Conservation (phyloP, 2,113 vertebrate genomes). For the Hydropotes inermis region DNA sequence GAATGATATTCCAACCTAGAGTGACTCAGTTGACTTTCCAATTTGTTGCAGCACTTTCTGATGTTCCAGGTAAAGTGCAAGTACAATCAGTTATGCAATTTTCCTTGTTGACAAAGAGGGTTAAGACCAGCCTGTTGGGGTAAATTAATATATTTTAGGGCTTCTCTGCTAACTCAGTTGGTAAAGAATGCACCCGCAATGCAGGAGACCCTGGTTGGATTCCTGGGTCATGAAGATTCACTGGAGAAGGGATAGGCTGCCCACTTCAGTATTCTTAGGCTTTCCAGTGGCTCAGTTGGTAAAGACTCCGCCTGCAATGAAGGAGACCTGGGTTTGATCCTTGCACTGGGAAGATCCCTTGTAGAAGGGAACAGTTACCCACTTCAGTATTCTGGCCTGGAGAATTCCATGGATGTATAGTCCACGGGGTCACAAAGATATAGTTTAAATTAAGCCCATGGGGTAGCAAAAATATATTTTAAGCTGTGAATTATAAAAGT, state of each 20-base stretch:
- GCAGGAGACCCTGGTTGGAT: rapidly evolving
- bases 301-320: not conserved
- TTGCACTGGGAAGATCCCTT: not conserved
- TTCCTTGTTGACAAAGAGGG: not conserved
- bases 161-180: not conserved
- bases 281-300: not conserved
- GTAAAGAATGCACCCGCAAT: not conserved
- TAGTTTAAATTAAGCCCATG: not conserved
- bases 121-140: not conserved
- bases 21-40: not conserved
- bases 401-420: not conserved
- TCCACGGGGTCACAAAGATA: not conserved
- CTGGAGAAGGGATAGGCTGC: not conserved
- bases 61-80: not conserved
- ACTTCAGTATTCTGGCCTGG: not conserved
- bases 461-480: not conserved
- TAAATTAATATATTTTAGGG: not conserved
- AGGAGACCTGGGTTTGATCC: not conserved
- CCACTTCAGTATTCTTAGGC: not conserved
- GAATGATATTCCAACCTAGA: not conserved
- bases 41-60: not conserved
- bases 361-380: not conserved
- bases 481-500: not conserved
- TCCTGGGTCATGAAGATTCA: not conserved
- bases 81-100: rapidly evolving